phyloP scores from a whole-genome alignment of 2,888 invertebrate genomes.

The Amblyjoppa proteus region DNA sequence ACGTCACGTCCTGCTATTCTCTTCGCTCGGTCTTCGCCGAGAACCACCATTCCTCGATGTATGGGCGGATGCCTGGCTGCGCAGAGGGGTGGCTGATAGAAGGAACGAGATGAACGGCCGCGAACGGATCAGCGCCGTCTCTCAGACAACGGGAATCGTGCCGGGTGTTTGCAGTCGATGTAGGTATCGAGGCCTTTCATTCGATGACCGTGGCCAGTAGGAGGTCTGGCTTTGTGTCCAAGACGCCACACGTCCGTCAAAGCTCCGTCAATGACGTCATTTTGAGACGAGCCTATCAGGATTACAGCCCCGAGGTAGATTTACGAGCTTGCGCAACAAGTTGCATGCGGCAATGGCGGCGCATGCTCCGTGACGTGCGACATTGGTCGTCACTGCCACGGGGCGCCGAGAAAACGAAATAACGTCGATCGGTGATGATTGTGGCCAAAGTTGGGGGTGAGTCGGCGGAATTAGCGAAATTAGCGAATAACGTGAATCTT shows the following conservation, averaged over 20 bases:
- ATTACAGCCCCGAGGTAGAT: constrained; percentile 84
- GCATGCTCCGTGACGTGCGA: constrained; percentile 43
- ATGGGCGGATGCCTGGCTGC: not conserved
- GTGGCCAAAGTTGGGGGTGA: not conserved
- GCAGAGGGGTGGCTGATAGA: constrained; percentile 1
- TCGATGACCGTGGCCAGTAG: constrained; percentile 28
- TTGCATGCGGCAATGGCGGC: constrained; percentile 50
- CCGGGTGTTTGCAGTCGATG: not conserved
- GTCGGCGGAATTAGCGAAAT: too few relatives aligned
- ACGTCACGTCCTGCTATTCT: constrained; percentile 62
- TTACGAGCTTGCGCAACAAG: constrained; percentile 83
- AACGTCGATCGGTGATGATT: not conserved
- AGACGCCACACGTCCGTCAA: constrained; percentile 82
- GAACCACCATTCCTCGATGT: constrained; percentile 48
- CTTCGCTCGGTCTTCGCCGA: constrained; percentile 61
- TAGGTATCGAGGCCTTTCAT: not conserved
- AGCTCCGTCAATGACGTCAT: constrained; percentile 84
- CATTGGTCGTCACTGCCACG: not conserved
- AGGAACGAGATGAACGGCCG: not conserved
- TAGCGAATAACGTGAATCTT: too few relatives aligned
- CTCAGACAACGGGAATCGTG: not conserved
- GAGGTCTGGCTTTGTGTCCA: constrained; percentile 37
- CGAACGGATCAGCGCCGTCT: not conserved
- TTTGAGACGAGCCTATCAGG: constrained; percentile 84
- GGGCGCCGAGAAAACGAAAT: not conserved